Evolutionary conservation across 2,888 invertebrate species (phyloP), one percentile per base, ranked within the genome.

Genomic region (Heliconius sara): DNA sequence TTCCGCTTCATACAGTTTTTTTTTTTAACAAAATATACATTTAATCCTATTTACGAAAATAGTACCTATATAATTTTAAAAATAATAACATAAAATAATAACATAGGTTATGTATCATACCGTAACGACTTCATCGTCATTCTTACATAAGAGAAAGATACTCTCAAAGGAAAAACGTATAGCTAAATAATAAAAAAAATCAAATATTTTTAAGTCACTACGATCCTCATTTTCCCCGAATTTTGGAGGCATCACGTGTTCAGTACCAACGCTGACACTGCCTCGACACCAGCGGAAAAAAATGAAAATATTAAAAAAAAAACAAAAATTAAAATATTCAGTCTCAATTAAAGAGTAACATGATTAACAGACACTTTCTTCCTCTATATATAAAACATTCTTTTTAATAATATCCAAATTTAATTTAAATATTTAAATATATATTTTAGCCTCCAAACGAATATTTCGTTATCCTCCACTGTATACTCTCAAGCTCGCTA

Each of bases 401-500:
- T 60, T 63, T 63, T 22, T 12, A 10, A 25, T 22, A 63, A 63
- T 63, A 63, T 57, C 57, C n/a, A 60, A n/a, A 22, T 3, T 1
- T 60, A 60, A 63, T 63, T 25, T 27, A 27, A 39, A 68, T 9
- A 68, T n/a, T 34, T 13, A 22, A 0, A n/a, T n/a, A 43, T 68
- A 68, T 22, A 22, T 34, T 10, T 67, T 67, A 10, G n/a, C 34
- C 12, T 57, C 30, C 22, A 72, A 72, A n/a, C 13, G 12, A 30
- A 57, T 57, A 72, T 39, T 25, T 43, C 79, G 79, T 77, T 66
- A 73, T 66, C 77, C 75, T 80, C 73, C 22, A n/a, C 57, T 25
- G 13, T 25, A 67, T 76, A 65, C 76, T n/a, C 60, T 63, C 73
- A 70, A n/a, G 60, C 65, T 52, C n/a, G n/a, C n/a, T n/a, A n/a